Evolutionary conservation across 2,888 invertebrate species (phyloP).

Genomic region (Drosophila maculinotata): DNA sequence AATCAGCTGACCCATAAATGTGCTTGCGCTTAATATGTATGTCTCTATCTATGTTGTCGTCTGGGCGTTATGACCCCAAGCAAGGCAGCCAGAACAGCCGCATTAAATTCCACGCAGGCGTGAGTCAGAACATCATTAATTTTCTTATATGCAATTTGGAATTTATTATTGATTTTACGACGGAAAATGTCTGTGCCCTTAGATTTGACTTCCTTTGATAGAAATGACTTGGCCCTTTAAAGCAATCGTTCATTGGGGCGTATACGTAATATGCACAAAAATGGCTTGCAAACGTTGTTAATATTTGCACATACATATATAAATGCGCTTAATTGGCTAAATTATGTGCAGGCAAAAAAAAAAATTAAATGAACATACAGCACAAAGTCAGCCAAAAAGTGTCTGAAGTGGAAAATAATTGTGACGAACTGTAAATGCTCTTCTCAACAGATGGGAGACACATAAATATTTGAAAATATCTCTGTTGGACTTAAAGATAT

Average conservation of each 20-base stretch:
- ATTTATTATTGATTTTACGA: constrained; percentile 72
- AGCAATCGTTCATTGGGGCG: constrained; percentile 13
- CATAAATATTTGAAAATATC: too few species aligned
- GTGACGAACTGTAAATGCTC: constrained; percentile 16
- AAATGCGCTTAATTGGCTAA: constrained; percentile 63
- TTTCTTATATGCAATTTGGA: constrained; percentile 54
- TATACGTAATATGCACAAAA: constrained; percentile 33
- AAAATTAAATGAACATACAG: constrained; percentile 27
- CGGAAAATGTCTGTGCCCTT: constrained; percentile 9
- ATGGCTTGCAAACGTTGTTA: constrained; percentile 29
- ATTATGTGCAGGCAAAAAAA: constrained; percentile 50
- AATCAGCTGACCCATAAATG: constrained; percentile 61
- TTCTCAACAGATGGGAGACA: background rate
- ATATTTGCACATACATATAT: constrained; percentile 43
- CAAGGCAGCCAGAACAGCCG: constrained; percentile 7
- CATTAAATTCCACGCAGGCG: constrained; percentile 59
- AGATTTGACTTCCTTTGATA: constrained; percentile 21
- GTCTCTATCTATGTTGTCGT: constrained; percentile 55
- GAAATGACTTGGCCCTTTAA: constrained; percentile 38
- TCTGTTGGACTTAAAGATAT: too few species aligned
- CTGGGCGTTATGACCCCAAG: constrained; percentile 41
- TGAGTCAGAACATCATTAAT: constrained; percentile 47
- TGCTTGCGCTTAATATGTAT: constrained; percentile 43
- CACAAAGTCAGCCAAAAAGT: constrained; percentile 32
- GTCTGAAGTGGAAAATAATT: constrained; percentile 4